Percentiles rank a stretch among this genome's conserved stretches.
Evolutionary conservation across 2,888 invertebrate species (phyloP).

Genomic region (Parasteatoda lunata): DNA sequence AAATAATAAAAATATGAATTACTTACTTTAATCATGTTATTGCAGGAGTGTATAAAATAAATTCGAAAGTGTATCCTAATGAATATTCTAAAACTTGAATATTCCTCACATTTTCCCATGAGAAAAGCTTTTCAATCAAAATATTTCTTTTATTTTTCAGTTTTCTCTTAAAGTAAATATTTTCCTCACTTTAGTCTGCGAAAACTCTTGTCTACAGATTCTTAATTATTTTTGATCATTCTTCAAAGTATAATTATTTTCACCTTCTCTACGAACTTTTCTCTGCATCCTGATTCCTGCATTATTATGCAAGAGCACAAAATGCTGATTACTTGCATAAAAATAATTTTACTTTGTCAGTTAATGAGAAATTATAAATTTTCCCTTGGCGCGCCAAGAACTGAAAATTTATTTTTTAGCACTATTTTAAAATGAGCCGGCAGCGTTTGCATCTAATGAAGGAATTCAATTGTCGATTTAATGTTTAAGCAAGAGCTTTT

Average conservation of each 20-base stretch:
- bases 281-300: not conserved
- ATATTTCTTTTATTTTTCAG: no score
- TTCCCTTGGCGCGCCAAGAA: not conserved
- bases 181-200: no score
- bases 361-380: constrained; percentile 46
- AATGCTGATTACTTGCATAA: not conserved
- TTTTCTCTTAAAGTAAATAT: no score
- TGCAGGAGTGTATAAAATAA: no score
- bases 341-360: constrained; percentile 23
- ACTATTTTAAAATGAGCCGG: constrained; percentile 12
- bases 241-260: constrained; percentile 12
- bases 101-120: no score
- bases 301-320: constrained; percentile 6
- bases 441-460: constrained; percentile 16
- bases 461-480: not conserved
- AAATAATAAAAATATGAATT: no score
- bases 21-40: no score
- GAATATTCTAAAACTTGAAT: not conserved
- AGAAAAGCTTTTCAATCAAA: no score
- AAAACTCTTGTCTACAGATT: not conserved
- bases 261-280: not conserved
- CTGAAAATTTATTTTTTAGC: not conserved
- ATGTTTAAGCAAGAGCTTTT: not conserved
- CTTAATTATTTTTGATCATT: constrained; percentile 2
- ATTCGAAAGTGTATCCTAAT: no score